Percentiles rank a stretch among this genome's conserved stretches.
phyloP scores from a whole-genome alignment of 2,113 vertebrate species.

The Hydrolagus affinis region DNA sequence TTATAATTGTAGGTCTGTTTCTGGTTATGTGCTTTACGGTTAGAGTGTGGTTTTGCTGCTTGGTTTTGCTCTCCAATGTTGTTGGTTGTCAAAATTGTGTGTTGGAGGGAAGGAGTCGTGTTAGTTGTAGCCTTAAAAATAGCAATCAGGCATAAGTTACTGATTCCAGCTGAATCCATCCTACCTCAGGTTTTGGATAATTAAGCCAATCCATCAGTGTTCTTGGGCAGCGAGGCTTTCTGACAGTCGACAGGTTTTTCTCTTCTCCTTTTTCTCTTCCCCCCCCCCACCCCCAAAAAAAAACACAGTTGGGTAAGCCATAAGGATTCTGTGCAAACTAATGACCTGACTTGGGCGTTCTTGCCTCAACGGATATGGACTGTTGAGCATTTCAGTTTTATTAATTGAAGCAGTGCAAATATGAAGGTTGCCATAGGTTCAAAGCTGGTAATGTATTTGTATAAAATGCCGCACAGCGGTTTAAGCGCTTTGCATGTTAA shows the following conservation, averaged over 20 bases:
- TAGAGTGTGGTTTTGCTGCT: conserved; percentile 12
- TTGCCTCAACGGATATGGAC: background rate
- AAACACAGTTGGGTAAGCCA: too few species aligned
- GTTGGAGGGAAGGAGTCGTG: background rate
- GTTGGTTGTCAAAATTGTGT: background rate
- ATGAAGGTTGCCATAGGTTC: conserved; percentile 6
- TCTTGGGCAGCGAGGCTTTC: background rate
- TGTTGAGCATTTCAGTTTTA: conserved; percentile 12
- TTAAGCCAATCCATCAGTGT: background rate
- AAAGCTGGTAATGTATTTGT: background rate
- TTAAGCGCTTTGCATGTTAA: background rate
- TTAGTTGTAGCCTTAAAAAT: conserved; percentile 1
- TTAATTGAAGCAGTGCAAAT: conserved; percentile 20
- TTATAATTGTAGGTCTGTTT: conserved; percentile 26
- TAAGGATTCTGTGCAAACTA: too few species aligned
- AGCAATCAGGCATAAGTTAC: background rate
- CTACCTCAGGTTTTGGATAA: background rate
- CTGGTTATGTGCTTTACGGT: conserved; percentile 18
- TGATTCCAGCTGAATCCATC: background rate
- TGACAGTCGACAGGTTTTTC: background rate
- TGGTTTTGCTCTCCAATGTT: conserved; percentile 12
- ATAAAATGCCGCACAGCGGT: background rate
- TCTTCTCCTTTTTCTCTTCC: background rate
- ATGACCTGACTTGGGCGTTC: too few species aligned
- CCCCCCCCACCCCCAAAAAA: background rate